Conservation (phyloP, 2,888 invertebrate genomes). For the Troides aeacus region DNA sequence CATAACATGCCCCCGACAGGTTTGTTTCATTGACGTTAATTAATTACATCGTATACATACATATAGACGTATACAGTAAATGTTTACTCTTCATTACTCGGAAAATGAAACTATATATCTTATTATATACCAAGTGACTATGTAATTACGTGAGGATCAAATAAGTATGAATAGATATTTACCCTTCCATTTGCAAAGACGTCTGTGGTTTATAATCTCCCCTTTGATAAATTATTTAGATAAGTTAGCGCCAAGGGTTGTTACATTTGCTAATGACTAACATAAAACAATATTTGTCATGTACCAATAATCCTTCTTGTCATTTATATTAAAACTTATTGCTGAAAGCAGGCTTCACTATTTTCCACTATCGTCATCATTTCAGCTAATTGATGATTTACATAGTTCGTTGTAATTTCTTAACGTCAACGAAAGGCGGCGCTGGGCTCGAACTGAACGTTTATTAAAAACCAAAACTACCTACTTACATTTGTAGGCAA, state of each 20-base stretch:
- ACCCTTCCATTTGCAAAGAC: conserved; percentile 16
- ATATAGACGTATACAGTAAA: background rate
- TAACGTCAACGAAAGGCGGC: too few species aligned
- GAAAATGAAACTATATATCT: background rate
- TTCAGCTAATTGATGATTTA: too few species aligned
- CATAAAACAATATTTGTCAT: conserved; percentile 1
- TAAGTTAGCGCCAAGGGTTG: background rate
- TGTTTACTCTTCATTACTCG: background rate
- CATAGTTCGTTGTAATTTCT: too few species aligned
- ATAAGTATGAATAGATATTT: conserved; percentile 7
- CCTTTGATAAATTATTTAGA: conserved; percentile 18
- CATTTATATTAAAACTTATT: background rate
- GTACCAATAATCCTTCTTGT: background rate
- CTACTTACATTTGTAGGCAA: too few species aligned
- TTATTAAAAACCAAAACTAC: too few species aligned
- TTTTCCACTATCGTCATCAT: too few species aligned
- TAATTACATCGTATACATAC: conserved; percentile 14
- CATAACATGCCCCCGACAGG: background rate
- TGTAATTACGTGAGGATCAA: background rate
- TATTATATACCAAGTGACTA: conserved; percentile 2
- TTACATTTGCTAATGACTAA: background rate
- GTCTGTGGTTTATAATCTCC: conserved; percentile 6
- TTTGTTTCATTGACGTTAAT: conserved; percentile 4
- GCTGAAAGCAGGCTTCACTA: too few species aligned
- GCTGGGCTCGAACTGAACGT: too few species aligned